Evolutionary conservation across 2,888 invertebrate species (phyloP), one percentile per base, ranked within the genome.

Genomic region (Hanleya hanleyi): DNA sequence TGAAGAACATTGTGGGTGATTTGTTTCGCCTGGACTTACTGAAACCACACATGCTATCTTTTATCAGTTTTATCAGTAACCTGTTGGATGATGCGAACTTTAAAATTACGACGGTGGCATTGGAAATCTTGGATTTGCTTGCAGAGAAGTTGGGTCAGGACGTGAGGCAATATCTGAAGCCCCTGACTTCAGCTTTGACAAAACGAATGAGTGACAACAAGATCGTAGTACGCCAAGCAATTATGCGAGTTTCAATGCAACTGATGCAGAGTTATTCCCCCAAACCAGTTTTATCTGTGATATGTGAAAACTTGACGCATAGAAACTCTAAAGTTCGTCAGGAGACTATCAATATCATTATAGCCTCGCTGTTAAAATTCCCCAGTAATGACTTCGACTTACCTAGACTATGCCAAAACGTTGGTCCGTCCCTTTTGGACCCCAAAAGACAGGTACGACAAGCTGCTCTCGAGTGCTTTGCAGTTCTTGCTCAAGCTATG

Each of bases 401-500:
- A 77, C 84, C 87, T 5, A 83, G 83, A 9, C 84, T 92, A 87
- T 92, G 89, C 81, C 88, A 90, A 76, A 84, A 89, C 72, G 89
- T 92, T 29, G 91, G 91, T 68, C 92, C 91, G 37, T 85, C 91
- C 57, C 85, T 93, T 57, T 89, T 90, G 64, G 94, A 94, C 86
- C 93, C 93, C 80, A 96, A 94, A 83, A 93, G 94, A 88, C 93
- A 93, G 83, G 97, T 94, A 77, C 93, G 93, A 84, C 96, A 93
- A 91, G 96, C 93, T 77, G 95, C 93, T 71, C 93, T 96, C 69
- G 96, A 96, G 88, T 94, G 95, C 38, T 91, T 96, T 64, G 95
- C 96, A 0, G 94, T 95, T 33, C 90, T 96, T 51, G 95, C 95
- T 1, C 95, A 95, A 90, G 93, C 95, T 70, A 92, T 94, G 79